Percentiles rank a stretch among this genome's conserved stretches.
Evolutionary conservation across 1,140 invertebrate species (phyloP).

Genomic region (Lasioglossum baleicum): DNA sequence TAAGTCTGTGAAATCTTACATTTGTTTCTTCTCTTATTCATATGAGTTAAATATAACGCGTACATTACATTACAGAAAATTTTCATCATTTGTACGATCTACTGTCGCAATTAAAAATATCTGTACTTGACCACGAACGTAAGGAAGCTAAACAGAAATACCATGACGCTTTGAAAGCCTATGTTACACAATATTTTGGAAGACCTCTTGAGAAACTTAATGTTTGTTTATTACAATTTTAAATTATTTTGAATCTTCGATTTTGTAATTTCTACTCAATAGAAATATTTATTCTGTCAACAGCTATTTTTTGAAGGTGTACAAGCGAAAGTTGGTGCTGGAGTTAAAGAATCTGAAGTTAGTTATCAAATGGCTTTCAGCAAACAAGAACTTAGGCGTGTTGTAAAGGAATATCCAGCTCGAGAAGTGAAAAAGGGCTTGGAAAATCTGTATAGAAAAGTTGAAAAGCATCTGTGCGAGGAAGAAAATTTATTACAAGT

Average conservation of each 20-base stretch:
- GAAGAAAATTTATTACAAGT: slow-evolving; percentile 96
- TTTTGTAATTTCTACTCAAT: not conserved
- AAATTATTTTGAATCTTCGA: slow-evolving; percentile 28
- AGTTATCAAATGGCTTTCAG: slow-evolving; percentile 98
- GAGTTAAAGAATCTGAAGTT: slow-evolving; percentile 98
- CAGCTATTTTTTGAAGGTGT: slow-evolving; percentile 97
- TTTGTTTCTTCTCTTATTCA: not conserved
- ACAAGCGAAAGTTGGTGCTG: slow-evolving; percentile 92
- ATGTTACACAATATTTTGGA: slow-evolving; percentile 97
- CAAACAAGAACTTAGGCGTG: slow-evolving; percentile 97
- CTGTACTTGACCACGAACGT: slow-evolving; percentile 91
- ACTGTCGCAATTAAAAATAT: slow-evolving; percentile 94
- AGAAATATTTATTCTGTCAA: slow-evolving; percentile 64
- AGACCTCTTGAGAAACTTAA: slow-evolving; percentile 97
- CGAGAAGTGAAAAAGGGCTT: slow-evolving; percentile 97
- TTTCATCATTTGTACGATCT: slow-evolving; percentile 96
- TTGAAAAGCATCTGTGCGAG: slow-evolving; percentile 97
- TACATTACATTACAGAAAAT: slow-evolving; percentile 86
- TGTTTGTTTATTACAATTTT: slow-evolving; percentile 80
- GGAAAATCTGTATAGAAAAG: slow-evolving; percentile 97
- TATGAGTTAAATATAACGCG: slow-evolving; percentile 6
- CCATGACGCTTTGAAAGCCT: slow-evolving; percentile 92
- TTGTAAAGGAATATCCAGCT: slow-evolving; percentile 97
- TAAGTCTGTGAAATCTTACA: slow-evolving; percentile 67
- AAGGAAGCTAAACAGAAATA: slow-evolving; percentile 96